Percentiles rank a stretch among this genome's conserved stretches.
Evolutionary conservation across 2,888 invertebrate species (phyloP).

Genomic region (Homarus gammarus): DNA sequence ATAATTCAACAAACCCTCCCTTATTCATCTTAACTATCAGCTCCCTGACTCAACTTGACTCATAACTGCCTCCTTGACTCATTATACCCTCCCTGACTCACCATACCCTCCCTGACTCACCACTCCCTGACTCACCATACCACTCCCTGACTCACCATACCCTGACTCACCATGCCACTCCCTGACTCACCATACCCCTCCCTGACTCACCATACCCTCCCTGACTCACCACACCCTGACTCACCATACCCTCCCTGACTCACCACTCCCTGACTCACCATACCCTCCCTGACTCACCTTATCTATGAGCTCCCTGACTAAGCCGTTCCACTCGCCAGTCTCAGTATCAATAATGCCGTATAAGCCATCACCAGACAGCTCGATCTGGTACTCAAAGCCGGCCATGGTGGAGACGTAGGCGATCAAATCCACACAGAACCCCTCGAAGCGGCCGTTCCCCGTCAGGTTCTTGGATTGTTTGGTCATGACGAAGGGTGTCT

Average conservation of each 20-base stretch:
- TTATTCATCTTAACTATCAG: neutral
- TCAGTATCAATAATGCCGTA: conserved; percentile 93
- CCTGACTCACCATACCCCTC: neutral
- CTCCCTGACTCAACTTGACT: neutral
- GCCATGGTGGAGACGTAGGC: conserved; percentile 79
- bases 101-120: neutral
- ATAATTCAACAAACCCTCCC: neutral
- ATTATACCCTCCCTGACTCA: neutral
- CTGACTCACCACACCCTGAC: neutral
- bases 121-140: neutral
- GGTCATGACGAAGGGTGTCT: conserved; percentile 95
- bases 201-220: neutral
- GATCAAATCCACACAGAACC: conserved; percentile 80
- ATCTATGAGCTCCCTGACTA: conserved; percentile 91
- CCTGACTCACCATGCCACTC: neutral
- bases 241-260: neutral
- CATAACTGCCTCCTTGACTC: neutral
- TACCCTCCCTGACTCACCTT: conserved; percentile 82
- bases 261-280: neutral
- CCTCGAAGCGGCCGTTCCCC: conserved; percentile 92
- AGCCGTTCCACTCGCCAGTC: conserved; percentile 94
- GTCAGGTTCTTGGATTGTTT: conserved; percentile 89
- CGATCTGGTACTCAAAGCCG: conserved; percentile 87
- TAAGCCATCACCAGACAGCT: conserved; percentile 91
- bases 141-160: neutral